Evolutionary conservation across 2,888 invertebrate species (phyloP).

Genomic region (Pollenia angustigena): DNA sequence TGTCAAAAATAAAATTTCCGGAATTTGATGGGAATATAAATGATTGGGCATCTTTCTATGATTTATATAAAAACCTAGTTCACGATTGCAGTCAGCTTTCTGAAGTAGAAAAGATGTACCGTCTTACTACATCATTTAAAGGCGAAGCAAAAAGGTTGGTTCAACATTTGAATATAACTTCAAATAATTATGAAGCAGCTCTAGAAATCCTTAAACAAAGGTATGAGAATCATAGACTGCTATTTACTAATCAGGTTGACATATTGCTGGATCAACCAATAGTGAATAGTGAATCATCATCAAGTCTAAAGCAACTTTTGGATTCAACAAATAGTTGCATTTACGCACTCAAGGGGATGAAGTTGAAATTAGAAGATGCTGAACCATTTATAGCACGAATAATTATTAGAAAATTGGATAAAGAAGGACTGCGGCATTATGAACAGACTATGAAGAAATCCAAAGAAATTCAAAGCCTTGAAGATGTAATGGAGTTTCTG

Average conservation of each 20-base stretch:
- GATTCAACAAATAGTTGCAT: neutral
- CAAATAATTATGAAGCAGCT: neutral
- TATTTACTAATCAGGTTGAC: neutral
- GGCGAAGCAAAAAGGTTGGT: slow-evolving; percentile 5
- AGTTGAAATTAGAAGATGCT: neutral
- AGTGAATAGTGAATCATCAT: neutral
- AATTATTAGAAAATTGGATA: neutral
- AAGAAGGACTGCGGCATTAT: neutral
- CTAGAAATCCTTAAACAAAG: neutral
- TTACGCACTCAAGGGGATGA: slow-evolving; percentile 6
- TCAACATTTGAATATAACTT: slow-evolving; percentile 3
- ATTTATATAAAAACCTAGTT: slow-evolving; percentile 16
- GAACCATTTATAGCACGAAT: neutral
- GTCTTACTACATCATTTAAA: neutral
- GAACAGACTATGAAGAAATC: no score
- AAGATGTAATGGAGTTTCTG: neutral
- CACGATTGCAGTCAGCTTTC: slow-evolving; percentile 7
- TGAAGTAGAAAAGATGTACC: slow-evolving; percentile 37
- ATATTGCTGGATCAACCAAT: slow-evolving; percentile 9
- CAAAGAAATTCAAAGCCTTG: no score
- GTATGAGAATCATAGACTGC: neutral
- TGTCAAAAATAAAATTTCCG: neutral
- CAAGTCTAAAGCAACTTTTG: neutral
- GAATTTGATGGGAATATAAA: slow-evolving; percentile 20
- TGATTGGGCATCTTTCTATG: slow-evolving; percentile 30